phyloP scores from a whole-genome alignment of 2,113 vertebrate species.

The Narcine bancroftii region DNA sequence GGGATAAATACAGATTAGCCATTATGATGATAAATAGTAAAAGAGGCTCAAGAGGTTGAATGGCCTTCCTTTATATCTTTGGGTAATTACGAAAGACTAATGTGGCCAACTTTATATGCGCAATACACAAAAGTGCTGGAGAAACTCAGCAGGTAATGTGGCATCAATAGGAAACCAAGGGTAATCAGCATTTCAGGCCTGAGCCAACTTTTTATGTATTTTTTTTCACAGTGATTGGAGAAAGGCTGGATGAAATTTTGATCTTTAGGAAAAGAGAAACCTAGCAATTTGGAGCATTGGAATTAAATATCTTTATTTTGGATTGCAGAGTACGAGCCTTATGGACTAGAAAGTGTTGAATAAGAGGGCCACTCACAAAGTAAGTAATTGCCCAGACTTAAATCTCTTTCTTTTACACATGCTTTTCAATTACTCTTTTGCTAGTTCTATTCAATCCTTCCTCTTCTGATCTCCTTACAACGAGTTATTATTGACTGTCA shows the following conservation, averaged over 20 bases:
- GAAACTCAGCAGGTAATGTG: too few relatives aligned
- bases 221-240: not conserved
- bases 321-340: not conserved
- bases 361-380: not conserved
- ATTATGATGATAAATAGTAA: not conserved
- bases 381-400: constrained; percentile 39
- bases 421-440: constrained; percentile 84
- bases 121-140: too few relatives aligned
- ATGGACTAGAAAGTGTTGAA: not conserved
- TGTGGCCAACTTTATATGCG: too few relatives aligned
- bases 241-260: not conserved
- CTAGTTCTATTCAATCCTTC: constrained; percentile 85
- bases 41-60: not conserved
- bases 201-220: not conserved
- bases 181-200: too few relatives aligned
- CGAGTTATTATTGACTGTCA: constrained; percentile 97
- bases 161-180: too few relatives aligned
- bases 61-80: not conserved
- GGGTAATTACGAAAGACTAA: not conserved
- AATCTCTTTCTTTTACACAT: constrained; percentile 75
- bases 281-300: not conserved
- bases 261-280: not conserved
- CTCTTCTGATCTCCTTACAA: constrained; percentile 86
- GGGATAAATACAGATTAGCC: not conserved
- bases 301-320: not conserved